Conservation (phyloP, 2,113 vertebrate genomes). For the Gopherus flavomarginatus region DNA sequence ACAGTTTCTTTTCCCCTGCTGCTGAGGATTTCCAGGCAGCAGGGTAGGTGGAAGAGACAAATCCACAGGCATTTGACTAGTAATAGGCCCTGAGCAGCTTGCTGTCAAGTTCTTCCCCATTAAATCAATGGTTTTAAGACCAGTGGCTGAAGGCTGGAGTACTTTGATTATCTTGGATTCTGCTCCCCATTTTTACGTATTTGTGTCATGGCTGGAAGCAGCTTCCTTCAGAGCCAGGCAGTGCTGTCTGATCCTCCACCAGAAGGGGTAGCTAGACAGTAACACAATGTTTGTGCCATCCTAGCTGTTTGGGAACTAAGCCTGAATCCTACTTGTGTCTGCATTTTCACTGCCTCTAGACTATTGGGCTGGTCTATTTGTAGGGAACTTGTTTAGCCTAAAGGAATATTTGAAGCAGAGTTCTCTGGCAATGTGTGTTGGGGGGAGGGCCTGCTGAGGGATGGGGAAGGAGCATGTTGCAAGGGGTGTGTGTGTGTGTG, state of each 20-base stretch:
- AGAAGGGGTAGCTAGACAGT: background rate
- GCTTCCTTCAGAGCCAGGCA: background rate
- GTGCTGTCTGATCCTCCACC: background rate
- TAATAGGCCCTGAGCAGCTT: background rate
- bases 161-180: background rate
- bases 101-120: background rate
- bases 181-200: background rate
- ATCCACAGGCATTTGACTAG: background rate
- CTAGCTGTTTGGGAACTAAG: background rate
- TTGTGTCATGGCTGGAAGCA: background rate
- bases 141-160: background rate
- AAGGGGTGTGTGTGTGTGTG: background rate
- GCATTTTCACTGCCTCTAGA: background rate
- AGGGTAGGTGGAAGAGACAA: background rate
- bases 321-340: background rate
- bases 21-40: background rate
- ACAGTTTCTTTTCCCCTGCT: background rate
- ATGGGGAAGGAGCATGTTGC: background rate
- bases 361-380: background rate
- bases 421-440: background rate
- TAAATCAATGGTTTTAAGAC: background rate
- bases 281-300: background rate
- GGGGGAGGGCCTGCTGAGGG: background rate
- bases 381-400: background rate
- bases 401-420: accelerated